A percentile compares a stretch with the other conserved stretches of the same genome.
phyloP scores from a whole-genome alignment of 2,113 vertebrate genomes.

The Rhinichthys klamathensis region DNA sequence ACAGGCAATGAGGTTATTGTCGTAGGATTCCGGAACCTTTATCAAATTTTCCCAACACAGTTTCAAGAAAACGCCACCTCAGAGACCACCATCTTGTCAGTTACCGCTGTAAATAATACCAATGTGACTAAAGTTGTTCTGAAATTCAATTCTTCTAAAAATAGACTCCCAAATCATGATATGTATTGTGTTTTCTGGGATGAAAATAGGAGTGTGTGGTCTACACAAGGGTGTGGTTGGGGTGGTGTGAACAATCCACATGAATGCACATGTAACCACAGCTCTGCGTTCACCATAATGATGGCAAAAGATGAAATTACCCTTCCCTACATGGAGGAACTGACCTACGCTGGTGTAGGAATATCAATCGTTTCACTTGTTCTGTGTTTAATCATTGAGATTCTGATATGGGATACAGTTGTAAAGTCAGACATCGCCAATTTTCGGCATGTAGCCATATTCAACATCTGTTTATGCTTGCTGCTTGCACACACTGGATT shows the following conservation, averaged over 20 bases:
- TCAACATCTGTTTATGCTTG: slow-evolving; percentile 85
- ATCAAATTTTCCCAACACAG: slow-evolving; percentile 62
- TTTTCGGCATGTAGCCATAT: slow-evolving; percentile 84
- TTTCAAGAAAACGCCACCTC: rapidly evolving
- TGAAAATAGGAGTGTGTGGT: not conserved
- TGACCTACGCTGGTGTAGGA: slow-evolving; percentile 78
- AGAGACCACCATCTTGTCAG: slow-evolving; percentile 77
- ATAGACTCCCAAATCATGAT: not conserved
- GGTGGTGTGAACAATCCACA: rapidly evolving
- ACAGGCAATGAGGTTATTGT: rapidly evolving
- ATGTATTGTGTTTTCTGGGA: slow-evolving; percentile 83
- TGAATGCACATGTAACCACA: slow-evolving; percentile 78
- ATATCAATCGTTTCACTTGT: slow-evolving; percentile 82
- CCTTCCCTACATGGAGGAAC: slow-evolving; percentile 50
- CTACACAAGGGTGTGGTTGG: not conserved
- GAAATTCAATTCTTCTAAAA: slow-evolving; percentile 39
- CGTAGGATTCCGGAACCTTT: slow-evolving; percentile 72
- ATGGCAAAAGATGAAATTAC: slow-evolving; percentile 71
- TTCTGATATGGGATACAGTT: slow-evolving; percentile 83
- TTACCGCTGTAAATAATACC: slow-evolving; percentile 44
- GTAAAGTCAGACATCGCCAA: slow-evolving; percentile 85
- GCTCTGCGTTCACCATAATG: slow-evolving; percentile 86
- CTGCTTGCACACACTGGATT: slow-evolving; percentile 83
- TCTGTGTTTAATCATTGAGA: slow-evolving; percentile 80
- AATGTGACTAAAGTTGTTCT: slow-evolving; percentile 57